Evolutionary conservation across 2,888 invertebrate genomes (phyloP).

Genomic region (Miltochrista miniata): DNA sequence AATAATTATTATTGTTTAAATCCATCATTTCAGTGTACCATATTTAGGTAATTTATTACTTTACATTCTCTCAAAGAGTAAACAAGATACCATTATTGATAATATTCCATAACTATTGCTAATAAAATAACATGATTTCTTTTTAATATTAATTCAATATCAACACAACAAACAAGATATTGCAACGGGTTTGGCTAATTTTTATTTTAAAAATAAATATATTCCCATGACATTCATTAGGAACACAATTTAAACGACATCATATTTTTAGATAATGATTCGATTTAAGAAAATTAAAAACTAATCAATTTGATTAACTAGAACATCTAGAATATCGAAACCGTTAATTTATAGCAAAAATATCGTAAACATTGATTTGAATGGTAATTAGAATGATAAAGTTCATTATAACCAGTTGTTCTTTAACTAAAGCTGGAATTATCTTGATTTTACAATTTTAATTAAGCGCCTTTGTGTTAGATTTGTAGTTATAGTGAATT

Average conservation of each 20-base stretch:
- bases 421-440: background rate
- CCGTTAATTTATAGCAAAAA: background rate
- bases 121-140: no score
- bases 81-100: no score
- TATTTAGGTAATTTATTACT: no score
- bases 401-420: background rate
- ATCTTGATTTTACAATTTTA: conserved; percentile 1
- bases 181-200: no score
- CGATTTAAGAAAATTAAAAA: background rate
- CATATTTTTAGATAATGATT: background rate
- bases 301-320: background rate
- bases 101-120: no score
- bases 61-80: no score
- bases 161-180: no score
- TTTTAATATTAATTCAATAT: no score
- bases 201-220: no score
- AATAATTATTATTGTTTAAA: no score
- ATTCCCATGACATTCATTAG: no score
- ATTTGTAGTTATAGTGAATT: background rate
- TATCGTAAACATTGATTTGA: conserved; percentile 2
- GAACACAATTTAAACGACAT: background rate
- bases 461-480: background rate
- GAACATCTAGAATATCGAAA: background rate
- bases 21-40: no score
- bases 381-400: conserved; percentile 3